Evolutionary conservation across 1,140 invertebrate genomes (phyloP).

Genomic region (Diachasma alloeum): DNA sequence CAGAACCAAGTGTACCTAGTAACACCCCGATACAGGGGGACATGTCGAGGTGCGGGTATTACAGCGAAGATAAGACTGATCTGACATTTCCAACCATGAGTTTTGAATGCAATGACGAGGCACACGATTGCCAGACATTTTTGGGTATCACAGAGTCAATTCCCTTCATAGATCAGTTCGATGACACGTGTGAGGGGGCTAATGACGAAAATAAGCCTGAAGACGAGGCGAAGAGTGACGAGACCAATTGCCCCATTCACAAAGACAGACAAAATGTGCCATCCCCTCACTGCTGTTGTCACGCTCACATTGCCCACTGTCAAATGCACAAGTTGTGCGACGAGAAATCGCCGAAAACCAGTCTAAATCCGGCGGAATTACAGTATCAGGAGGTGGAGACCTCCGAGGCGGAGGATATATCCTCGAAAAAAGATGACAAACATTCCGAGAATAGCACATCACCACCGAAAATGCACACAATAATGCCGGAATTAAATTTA

Average conservation of each 20-base stretch:
- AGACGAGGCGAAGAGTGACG: neutral
- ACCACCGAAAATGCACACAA: constrained; percentile 28
- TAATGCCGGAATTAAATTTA: constrained; percentile 54
- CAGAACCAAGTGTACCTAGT: neutral
- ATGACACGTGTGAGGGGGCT: neutral
- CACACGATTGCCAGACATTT: constrained; percentile 31
- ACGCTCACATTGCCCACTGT: constrained; percentile 22
- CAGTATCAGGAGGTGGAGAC: too few relatives aligned
- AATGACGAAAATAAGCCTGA: neutral
- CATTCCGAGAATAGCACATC: too few relatives aligned
- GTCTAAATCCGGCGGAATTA: neutral
- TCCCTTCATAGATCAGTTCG: constrained; percentile 48
- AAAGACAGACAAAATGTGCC: neutral
- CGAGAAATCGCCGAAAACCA: neutral
- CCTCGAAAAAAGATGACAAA: too few relatives aligned
- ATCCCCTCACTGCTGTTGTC: constrained; percentile 16
- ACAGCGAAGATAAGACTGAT: constrained; percentile 47
- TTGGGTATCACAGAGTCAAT: constrained; percentile 41
- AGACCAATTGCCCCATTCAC: neutral
- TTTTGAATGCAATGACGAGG: constrained; percentile 1
- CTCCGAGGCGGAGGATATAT: too few relatives aligned
- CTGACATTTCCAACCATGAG: constrained; percentile 39
- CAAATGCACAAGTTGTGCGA: constrained; percentile 3
- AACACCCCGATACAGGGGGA: neutral
- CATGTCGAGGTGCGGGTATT: constrained; percentile 39